A percentile compares a stretch with the other conserved stretches of the same genome.
Evolutionary conservation across 1,140 invertebrate genomes (phyloP).

Genomic region (Ditylenchus dipsaci): DNA sequence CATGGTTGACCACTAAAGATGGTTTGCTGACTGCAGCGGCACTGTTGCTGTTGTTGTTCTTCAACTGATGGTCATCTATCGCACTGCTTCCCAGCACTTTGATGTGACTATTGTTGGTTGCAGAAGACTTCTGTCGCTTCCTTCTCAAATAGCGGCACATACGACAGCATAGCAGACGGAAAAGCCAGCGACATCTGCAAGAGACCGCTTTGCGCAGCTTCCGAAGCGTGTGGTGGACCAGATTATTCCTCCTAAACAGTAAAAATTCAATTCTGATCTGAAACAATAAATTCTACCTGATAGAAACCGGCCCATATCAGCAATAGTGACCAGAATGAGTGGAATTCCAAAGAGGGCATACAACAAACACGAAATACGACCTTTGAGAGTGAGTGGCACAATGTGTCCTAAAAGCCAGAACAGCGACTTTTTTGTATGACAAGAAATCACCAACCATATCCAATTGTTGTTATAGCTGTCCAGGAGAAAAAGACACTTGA

Average conservation of each 20-base stretch:
- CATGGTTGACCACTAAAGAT: neutral
- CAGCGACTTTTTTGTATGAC: too few relatives aligned
- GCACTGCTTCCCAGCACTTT: neutral
- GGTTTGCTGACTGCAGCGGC: neutral
- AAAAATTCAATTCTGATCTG: conserved; percentile 2
- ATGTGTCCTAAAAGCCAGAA: conserved; percentile 60
- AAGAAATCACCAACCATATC: conserved; percentile 23
- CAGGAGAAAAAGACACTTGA: conserved; percentile 57
- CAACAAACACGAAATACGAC: conserved; percentile 62
- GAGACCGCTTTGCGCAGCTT: conserved; percentile 39
- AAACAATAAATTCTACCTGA: conserved; percentile 38
- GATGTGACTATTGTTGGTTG: conserved; percentile 1
- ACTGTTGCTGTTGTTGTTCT: conserved; percentile 35
- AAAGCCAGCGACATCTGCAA: conserved; percentile 25
- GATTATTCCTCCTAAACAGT: conserved; percentile 50
- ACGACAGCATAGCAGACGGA: conserved; percentile 17
- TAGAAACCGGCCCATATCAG: conserved; percentile 61
- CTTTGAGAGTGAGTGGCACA: conserved; percentile 62
- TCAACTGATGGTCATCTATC: neutral
- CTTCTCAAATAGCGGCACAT: conserved; percentile 14
- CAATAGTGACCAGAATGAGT: conserved; percentile 62
- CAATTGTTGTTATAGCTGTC: conserved; percentile 58
- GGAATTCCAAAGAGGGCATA: conserved; percentile 64
- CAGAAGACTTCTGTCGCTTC: neutral
- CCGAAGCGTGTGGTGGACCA: conserved; percentile 50